A percentile compares a stretch with the other conserved stretches of the same genome.
These are phyloP conservation scores for Cercopithecus neglectus DNA, from an alignment of 2,797 vertebrate genomes.

Conservation along the genomic window DNA sequence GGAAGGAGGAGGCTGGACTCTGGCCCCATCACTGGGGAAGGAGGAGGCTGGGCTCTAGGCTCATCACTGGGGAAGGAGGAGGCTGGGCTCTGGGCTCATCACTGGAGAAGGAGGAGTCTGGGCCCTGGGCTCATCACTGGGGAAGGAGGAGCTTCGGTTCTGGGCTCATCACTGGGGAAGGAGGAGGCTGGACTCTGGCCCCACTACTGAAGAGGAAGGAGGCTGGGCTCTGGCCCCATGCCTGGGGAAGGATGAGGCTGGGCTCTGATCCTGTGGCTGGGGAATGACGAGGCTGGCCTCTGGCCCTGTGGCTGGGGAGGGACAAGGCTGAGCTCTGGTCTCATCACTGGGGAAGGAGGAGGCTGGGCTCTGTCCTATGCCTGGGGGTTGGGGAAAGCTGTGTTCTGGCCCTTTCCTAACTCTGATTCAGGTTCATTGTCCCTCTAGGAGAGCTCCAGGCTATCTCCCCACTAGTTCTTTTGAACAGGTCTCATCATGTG, in stretches of 20 bases:
- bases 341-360: neutral
- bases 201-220: too few species aligned
- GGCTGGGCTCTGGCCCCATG: neutral
- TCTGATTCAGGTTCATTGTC: neutral
- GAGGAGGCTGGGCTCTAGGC: neutral
- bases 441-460: neutral
- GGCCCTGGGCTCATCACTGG: too few species aligned
- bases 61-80: too few species aligned
- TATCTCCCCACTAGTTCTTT: neutral
- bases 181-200: too few species aligned
- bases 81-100: too few species aligned
- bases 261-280: too few species aligned
- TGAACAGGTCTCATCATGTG: neutral
- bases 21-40: neutral
- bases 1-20: too few species aligned
- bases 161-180: too few species aligned
- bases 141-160: too few species aligned
- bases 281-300: neutral
- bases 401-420: neutral
- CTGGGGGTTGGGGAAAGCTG: neutral
- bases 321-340: neutral
- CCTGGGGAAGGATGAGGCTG: neutral
- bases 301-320: neutral
- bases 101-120: neutral
- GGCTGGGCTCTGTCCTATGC: too few species aligned